Evolutionary conservation across 2,113 vertebrate genomes (phyloP).

Genomic region (Caloenas nicobarica): DNA sequence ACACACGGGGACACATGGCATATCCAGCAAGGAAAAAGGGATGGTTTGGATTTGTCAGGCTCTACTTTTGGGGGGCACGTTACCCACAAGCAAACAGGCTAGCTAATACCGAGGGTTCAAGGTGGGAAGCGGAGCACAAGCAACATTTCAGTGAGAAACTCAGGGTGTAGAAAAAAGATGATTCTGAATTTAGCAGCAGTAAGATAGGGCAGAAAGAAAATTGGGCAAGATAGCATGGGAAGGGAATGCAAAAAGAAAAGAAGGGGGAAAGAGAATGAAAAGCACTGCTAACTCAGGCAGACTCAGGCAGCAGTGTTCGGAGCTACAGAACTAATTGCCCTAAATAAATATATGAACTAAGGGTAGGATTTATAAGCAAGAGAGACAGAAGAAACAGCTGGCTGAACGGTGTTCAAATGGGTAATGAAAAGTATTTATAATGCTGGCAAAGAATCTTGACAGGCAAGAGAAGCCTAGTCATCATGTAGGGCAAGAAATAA

Average conservation of each 20-base stretch:
- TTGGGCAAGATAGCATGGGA: not conserved
- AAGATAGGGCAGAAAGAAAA: slow-evolving; percentile 1
- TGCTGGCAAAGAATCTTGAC: slow-evolving; percentile 20
- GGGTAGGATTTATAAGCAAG: slow-evolving; percentile 13
- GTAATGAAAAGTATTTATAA: slow-evolving; percentile 32
- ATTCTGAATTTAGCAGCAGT: not conserved
- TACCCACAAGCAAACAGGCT: not conserved
- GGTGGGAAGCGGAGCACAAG: not conserved
- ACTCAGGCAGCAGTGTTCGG: not conserved
- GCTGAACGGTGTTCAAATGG: not conserved
- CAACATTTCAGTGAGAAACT: not conserved
- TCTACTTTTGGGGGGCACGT: not conserved
- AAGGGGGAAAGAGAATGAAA: not conserved
- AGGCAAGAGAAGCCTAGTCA: not conserved
- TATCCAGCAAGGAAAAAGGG: not conserved
- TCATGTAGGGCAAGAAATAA: slow-evolving; percentile 33
- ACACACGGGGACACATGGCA: not conserved
- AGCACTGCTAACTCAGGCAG: not conserved
- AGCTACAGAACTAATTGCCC: not conserved
- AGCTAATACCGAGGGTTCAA: not conserved
- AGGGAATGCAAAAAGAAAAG: not conserved
- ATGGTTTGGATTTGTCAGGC: not conserved
- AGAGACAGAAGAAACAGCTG: slow-evolving; percentile 13
- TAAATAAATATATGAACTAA: not conserved
- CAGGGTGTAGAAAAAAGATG: not conserved